Evolutionary conservation across 2,888 invertebrate species (phyloP), one percentile per base, ranked within the genome.

Genomic region (Clostera curtula): DNA sequence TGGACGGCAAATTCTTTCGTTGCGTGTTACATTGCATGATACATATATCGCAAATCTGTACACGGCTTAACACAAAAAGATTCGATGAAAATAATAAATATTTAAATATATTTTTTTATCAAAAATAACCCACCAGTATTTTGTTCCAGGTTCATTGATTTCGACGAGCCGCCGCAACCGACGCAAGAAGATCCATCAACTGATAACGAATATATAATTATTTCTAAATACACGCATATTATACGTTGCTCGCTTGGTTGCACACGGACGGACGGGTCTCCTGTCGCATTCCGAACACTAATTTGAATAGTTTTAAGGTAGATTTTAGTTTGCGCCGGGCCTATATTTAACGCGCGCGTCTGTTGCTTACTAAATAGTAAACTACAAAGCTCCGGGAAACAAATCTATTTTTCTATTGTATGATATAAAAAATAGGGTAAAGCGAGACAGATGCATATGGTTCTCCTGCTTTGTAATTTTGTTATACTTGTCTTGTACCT

Each of bases 201-300:
- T 56, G 44, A 56, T 61, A 59, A 69, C 61, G 55, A 68, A 52
- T 47, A 56, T 43, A 42, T 52, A 41, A 46, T 56, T 55, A 62
- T 60, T 65, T 59, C 46, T 55, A 55, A 63, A 62, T n/a, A 68
- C 72, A 74, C 71, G 67, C 72, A 70, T 65, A 60, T 48, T n/a
- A 56, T 64, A 55, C 52, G 56, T 61, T 60, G 58, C 58, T 68
- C 59, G 75, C 76, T 73, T 72, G 57, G 58, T 62, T 63, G 73
- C 77, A 76, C 79, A 57, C 69, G 68, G 70, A 63, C 55, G 39
- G 63, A 58, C 67, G 66, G 68, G 58, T 52, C 48, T 50, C 51
- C 56, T 57, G 70, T 73, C 75, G 71, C 77, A 80, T 79, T 80
- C 77, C 76, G 74, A n/a, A 75, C 61, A 67, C 67, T 72, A 66